Evolutionary conservation across 2,888 invertebrate species (phyloP).

Genomic region (Rotaria macrura): DNA sequence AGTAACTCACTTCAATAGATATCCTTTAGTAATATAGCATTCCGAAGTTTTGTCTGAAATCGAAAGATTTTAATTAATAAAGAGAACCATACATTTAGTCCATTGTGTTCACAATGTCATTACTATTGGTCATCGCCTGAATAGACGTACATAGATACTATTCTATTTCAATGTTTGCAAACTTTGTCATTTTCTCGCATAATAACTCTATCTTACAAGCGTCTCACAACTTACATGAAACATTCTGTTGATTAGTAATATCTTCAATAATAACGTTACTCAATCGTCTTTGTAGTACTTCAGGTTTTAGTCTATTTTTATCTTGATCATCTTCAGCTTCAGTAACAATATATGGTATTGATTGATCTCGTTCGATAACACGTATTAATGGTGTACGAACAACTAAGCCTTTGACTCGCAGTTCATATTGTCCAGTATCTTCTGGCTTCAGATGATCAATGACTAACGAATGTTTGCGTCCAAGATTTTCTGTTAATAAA

Average conservation of each 20-base stretch:
- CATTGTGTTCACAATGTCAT: too few species aligned
- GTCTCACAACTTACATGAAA: background rate
- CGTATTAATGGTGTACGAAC: constrained; percentile 3
- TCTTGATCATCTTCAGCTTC: background rate
- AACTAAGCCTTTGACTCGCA: constrained; percentile 4
- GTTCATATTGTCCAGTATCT: constrained; percentile 26
- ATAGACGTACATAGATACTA: too few species aligned
- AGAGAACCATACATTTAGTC: too few species aligned
- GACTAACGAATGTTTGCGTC: background rate
- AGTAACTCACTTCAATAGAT: too few species aligned
- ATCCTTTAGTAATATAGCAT: too few species aligned
- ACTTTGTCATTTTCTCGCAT: too few species aligned
- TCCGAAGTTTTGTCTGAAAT: too few species aligned
- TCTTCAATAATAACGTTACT: constrained; percentile 10
- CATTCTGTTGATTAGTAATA: background rate
- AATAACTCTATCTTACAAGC: too few species aligned
- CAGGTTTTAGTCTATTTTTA: background rate
- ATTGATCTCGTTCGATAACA: background rate
- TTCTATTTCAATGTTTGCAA: too few species aligned
- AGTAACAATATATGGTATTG: background rate
- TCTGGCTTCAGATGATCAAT: constrained; percentile 18
- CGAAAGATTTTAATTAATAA: too few species aligned
- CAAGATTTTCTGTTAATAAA: background rate
- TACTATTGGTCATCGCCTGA: too few species aligned
- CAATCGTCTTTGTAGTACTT: background rate